phyloP scores from a whole-genome alignment of 37 sponge, comb jelly and placozoan species.

The Spongilla lacustris region DNA sequence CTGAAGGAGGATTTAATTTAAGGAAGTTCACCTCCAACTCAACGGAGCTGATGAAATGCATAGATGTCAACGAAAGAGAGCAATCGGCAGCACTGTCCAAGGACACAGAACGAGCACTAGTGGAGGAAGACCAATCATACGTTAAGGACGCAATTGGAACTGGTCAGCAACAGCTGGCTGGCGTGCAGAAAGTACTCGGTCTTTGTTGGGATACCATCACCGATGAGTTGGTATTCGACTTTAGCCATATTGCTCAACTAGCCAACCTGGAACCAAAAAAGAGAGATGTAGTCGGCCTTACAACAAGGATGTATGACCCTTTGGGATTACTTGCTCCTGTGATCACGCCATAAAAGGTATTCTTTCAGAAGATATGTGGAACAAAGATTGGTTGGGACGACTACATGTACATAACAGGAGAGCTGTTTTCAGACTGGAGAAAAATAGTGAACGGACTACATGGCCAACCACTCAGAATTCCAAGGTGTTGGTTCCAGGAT shows the following conservation, averaged over 20 bases:
- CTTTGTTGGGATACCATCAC: constrained; percentile 21
- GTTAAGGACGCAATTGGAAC: constrained; percentile 6
- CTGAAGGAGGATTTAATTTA: constrained; percentile 17
- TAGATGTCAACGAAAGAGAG: neutral
- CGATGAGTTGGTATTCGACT: constrained; percentile 17
- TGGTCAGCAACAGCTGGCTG: neutral
- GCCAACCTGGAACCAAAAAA: constrained; percentile 7
- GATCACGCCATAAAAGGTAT: constrained; percentile 23
- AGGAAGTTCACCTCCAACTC: constrained; percentile 25
- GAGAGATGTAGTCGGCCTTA: constrained; percentile 19
- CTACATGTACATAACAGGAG: neutral
- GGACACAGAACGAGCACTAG: neutral
- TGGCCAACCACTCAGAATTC: neutral
- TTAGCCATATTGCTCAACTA: neutral
- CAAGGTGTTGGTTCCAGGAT: constrained; percentile 18
- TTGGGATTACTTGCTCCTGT: constrained; percentile 38
- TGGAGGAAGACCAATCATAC: constrained; percentile 5
- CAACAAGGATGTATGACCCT: constrained; percentile 30
- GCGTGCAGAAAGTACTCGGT: constrained; percentile 25
- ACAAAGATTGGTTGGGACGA: constrained; percentile 23
- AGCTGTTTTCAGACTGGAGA: neutral
- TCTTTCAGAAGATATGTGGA: constrained; percentile 13
- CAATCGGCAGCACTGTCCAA: neutral
- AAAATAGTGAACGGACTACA: neutral
- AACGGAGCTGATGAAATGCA: constrained; percentile 3